Evolutionary conservation across 2,113 vertebrate genomes (phyloP), one percentile per base, ranked within the genome.

Genomic region (Gambusia holbrooki): DNA sequence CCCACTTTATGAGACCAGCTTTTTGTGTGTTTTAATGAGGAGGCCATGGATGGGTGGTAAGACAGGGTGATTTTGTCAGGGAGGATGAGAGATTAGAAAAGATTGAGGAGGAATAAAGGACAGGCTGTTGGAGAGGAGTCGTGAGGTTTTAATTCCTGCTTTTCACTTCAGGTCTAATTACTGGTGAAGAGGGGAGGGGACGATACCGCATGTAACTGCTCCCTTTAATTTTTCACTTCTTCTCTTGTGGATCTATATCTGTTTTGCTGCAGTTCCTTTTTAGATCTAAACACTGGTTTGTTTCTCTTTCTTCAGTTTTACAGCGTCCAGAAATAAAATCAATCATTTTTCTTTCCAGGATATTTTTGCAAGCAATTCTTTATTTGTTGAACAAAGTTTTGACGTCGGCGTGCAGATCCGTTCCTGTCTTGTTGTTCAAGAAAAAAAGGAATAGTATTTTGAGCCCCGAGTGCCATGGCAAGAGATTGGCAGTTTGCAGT

Each of bases 1-100:
- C 82, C 71, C 79, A 28, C 79, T 89, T 90, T 83, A 88, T 85
- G 79, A 73, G 69, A 77, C 66, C 51, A 76, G 81, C 76, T 85
- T 62, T 78, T 78, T 84, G 86, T 89, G 80, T 83, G 83, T 79
- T 90, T 89, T 90, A 92, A 91, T 87, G 88, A 91, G 85, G 76
- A 78, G 81, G 78, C 78, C 62, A 75, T 62, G 77, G 66, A 76
- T 78, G 74, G 82, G 63, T 76, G 71, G 71, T 74, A 77, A 76
- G 73, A 35, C 15, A 2, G 40, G 33, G 40, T 29, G 66, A 28
- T 61, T 78, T 76, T 76, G 79, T 74, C 60, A 60, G 27, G 61
- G 58, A 84, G 75, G 71, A 83, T 72, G 81, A 83, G 69, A 73
- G 79, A 86, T 67, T 58, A 76, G 71, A 82, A 80, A 74, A 85